Percentiles rank a stretch among this genome's conserved stretches.
phyloP scores from a whole-genome alignment of 2,888 invertebrate species.

The Blastobasis lacticolella region DNA sequence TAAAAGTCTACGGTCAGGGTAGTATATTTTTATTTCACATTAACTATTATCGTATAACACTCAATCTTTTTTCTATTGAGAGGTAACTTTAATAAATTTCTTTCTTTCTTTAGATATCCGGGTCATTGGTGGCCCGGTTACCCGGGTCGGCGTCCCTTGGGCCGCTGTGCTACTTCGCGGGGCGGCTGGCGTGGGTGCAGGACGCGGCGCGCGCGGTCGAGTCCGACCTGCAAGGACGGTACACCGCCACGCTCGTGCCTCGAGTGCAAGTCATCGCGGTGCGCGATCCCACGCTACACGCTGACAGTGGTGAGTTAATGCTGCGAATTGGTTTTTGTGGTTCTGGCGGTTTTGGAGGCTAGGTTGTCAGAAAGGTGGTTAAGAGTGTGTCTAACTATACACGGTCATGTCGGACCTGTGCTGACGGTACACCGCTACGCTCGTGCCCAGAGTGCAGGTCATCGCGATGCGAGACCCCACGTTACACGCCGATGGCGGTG shows the following conservation, averaged over 20 bases:
- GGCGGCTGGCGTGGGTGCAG: conserved; percentile 88
- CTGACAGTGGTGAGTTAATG: conserved; percentile 66
- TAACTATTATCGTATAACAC: too few relatives aligned
- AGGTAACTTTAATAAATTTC: too few relatives aligned
- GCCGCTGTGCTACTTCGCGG: conserved; percentile 86
- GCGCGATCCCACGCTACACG: conserved; percentile 79
- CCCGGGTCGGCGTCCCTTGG: conserved; percentile 75
- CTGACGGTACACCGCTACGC: conserved; percentile 83
- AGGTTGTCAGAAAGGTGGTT: too few relatives aligned
- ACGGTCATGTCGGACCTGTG: conserved; percentile 83
- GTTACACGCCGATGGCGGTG: conserved; percentile 76
- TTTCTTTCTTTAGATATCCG: conserved; percentile 38
- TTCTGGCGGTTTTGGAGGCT: not conserved
- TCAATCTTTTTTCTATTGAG: too few relatives aligned
- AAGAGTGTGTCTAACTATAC: too few relatives aligned
- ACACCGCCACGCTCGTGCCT: conserved; percentile 80
- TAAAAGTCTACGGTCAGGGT: too few relatives aligned
- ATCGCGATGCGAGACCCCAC: conserved; percentile 83
- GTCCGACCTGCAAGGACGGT: conserved; percentile 82
- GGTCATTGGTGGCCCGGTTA: conserved; percentile 49
- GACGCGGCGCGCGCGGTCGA: conserved; percentile 82
- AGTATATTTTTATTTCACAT: too few relatives aligned
- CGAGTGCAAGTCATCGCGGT: conserved; percentile 82
- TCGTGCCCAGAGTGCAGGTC: conserved; percentile 78
- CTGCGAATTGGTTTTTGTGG: not conserved